phyloP scores from a whole-genome alignment of 2,113 vertebrate genomes.

The Chaetodon trifascialis region DNA sequence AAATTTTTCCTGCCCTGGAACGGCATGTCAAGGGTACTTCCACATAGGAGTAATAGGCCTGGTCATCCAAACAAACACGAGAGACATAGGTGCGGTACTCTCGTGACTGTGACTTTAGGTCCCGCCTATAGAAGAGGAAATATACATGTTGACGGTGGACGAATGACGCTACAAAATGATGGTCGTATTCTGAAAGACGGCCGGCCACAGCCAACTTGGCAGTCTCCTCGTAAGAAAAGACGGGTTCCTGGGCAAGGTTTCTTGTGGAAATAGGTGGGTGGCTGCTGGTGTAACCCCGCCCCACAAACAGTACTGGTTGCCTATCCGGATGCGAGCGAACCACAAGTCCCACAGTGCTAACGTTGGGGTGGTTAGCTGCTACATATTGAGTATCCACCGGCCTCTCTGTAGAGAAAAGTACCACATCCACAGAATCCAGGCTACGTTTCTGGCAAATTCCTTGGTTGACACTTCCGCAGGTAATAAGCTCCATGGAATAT shows the following conservation, averaged over 20 bases:
- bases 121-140: conserved; percentile 95
- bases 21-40: conserved; percentile 92
- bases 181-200: conserved; percentile 95
- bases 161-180: conserved; percentile 95
- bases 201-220: conserved; percentile 95
- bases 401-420: conserved; percentile 90
- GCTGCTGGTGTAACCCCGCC: conserved; percentile 95
- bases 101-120: conserved; percentile 90
- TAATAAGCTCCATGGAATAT: conserved; percentile 89
- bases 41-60: conserved; percentile 96
- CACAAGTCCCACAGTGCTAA: conserved; percentile 95
- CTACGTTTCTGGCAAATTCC: conserved; percentile 95
- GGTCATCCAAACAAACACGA: conserved; percentile 93
- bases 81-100: conserved; percentile 96
- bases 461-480: conserved; percentile 95
- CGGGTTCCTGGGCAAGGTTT: conserved; percentile 91
- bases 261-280: conserved; percentile 96
- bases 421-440: conserved; percentile 79
- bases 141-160: conserved; percentile 89
- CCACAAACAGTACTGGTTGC: conserved; percentile 92
- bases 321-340: conserved; percentile 84
- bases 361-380: conserved; percentile 95
- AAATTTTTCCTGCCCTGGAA: conserved; percentile 82
- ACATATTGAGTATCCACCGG: conserved; percentile 97
- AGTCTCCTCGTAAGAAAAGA: conserved; percentile 97